Evolutionary conservation across 2,113 vertebrate species (phyloP).

Genomic region (Oryctolagus cuniculus): mOryCun1.1 NC_091435.1:60267501-60268000

Average conservation of each 20-base stretch:
- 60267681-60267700: background rate
- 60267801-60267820: background rate
- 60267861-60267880: background rate
- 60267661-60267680: background rate
- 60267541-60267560: constrained; percentile 20
- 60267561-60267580: background rate
- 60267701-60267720: background rate
- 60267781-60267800: background rate
- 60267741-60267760: background rate
- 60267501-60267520: constrained; percentile 50
- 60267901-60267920: background rate
- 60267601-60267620: constrained; percentile 33
- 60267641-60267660: background rate
- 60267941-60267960: background rate
- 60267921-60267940: background rate
- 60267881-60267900: background rate
- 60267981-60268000: background rate
- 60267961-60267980: background rate
- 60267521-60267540: constrained; percentile 32
- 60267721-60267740: background rate
- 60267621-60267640: background rate
- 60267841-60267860: background rate
- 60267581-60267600: constrained; percentile 27
- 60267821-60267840: background rate
- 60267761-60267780: background rate